Percentiles rank a stretch among this genome's conserved stretches.
These are phyloP conservation scores for Drosophila ficusphila DNA, from an alignment of 1,140 invertebrate genomes.

Conservation along the genomic window DNA sequence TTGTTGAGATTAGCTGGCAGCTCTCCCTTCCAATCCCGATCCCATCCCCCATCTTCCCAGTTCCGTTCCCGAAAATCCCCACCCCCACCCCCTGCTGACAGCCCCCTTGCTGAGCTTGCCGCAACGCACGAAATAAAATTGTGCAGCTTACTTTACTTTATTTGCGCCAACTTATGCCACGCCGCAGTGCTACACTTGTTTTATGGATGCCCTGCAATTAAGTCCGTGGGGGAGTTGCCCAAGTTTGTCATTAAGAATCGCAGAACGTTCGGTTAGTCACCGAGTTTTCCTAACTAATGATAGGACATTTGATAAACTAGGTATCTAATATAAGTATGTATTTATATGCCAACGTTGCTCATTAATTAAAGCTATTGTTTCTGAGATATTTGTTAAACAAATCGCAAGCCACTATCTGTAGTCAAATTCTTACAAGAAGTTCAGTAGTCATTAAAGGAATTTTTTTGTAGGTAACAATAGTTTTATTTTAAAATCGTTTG, in stretches of 20 bases:
- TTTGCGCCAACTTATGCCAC: slow-evolving; percentile 66
- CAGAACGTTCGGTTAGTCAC: background rate
- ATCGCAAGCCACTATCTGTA: no score
- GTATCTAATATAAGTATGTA: background rate
- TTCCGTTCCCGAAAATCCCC: background rate
- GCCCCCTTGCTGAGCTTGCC: slow-evolving; percentile 26
- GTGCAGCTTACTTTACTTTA: slow-evolving; percentile 71
- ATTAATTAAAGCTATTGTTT: no score
- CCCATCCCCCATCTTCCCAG: background rate
- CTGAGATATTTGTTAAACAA: no score
- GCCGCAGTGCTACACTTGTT: slow-evolving; percentile 51
- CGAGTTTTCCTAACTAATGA: background rate
- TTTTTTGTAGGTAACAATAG: no score
- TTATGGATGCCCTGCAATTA: slow-evolving; percentile 24
- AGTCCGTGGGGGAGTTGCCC: background rate
- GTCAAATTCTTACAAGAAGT: no score
- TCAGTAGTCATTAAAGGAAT: no score
- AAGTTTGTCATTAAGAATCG: background rate
- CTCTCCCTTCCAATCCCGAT: slow-evolving; percentile 17
- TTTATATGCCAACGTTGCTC: background rate
- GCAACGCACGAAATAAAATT: slow-evolving; percentile 67
- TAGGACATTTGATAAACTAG: background rate
- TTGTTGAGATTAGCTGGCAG: slow-evolving; percentile 79
- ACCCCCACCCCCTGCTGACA: slow-evolving; percentile 15
- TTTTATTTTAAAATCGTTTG: no score